Evolutionary conservation across 2,113 vertebrate genomes (phyloP).

Genomic region (Suncus etruscus): DNA sequence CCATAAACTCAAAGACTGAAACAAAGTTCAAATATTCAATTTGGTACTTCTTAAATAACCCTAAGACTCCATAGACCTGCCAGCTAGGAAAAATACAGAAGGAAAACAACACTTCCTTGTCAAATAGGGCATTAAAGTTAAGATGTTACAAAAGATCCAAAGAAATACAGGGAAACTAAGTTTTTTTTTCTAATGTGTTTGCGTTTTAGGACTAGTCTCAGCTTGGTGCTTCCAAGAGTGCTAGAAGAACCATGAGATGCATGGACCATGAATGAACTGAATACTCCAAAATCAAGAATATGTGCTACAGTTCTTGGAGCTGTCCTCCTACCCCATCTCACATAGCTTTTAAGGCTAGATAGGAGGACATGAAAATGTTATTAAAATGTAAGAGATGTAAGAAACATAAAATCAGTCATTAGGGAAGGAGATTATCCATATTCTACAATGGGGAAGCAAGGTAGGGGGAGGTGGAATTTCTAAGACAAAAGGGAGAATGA

Average conservation of each 20-base stretch:
- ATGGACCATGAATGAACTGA: too few relatives aligned
- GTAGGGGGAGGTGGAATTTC: neutral
- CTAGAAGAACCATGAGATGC: too few relatives aligned
- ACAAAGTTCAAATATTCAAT: neutral
- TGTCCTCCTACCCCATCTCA: too few relatives aligned
- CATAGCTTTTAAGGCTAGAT: too few relatives aligned
- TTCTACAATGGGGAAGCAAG: too few relatives aligned
- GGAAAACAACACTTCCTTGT: neutral
- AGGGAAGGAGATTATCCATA: neutral
- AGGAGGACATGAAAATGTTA: too few relatives aligned
- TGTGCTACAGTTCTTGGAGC: too few relatives aligned
- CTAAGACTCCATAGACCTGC: neutral
- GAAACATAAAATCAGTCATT: neutral
- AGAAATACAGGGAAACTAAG: neutral
- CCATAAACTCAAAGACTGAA: neutral
- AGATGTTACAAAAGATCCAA: neutral
- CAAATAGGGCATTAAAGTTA: slow-evolving; percentile 10
- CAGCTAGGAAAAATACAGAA: neutral
- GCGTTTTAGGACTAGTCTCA: too few relatives aligned
- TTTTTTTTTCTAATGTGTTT: too few relatives aligned
- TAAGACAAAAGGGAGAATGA: neutral
- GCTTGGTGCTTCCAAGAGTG: too few relatives aligned
- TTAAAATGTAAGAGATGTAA: too few relatives aligned
- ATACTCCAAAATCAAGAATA: too few relatives aligned
- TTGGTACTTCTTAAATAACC: neutral